Evolutionary conservation across 2,888 invertebrate genomes (phyloP).

Genomic region (Amphiduros pacificus): DNA sequence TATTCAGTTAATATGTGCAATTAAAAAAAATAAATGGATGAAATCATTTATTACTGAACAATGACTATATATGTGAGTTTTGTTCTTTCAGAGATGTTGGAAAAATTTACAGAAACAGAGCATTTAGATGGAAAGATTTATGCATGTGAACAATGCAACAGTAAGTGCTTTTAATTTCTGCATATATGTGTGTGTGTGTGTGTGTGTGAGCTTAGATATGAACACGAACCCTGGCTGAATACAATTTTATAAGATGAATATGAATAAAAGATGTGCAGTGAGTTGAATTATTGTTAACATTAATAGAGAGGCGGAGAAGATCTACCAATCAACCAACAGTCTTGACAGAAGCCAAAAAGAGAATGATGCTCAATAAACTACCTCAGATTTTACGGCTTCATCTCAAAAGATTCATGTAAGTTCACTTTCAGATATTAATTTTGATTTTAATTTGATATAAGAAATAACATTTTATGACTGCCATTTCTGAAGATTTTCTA

Average conservation of each 20-base stretch:
- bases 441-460: background rate
- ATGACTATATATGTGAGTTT: too few relatives aligned
- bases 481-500: background rate
- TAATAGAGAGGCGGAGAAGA: constrained; percentile 24
- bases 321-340: constrained; percentile 24
- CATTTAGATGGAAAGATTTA: constrained; percentile 53
- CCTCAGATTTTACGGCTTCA: constrained; percentile 55
- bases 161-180: constrained; percentile 35
- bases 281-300: too few relatives aligned
- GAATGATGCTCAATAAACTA: constrained; percentile 44
- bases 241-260: too few relatives aligned
- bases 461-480: background rate
- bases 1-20: too few relatives aligned
- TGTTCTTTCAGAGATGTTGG: constrained; percentile 49
- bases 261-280: too few relatives aligned
- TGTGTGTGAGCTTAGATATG: too few relatives aligned
- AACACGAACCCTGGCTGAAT: too few relatives aligned
- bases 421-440: background rate
- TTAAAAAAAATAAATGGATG: background rate
- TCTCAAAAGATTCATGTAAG: constrained; percentile 55
- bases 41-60: background rate
- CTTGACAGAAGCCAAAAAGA: constrained; percentile 48
- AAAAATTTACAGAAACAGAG: constrained; percentile 53
- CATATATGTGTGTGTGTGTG: too few relatives aligned
- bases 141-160: constrained; percentile 55